A percentile compares a stretch with the other conserved stretches of the same genome.
phyloP scores from a whole-genome alignment of 2,113 vertebrate species.

The Oryzias melastigma region DNA sequence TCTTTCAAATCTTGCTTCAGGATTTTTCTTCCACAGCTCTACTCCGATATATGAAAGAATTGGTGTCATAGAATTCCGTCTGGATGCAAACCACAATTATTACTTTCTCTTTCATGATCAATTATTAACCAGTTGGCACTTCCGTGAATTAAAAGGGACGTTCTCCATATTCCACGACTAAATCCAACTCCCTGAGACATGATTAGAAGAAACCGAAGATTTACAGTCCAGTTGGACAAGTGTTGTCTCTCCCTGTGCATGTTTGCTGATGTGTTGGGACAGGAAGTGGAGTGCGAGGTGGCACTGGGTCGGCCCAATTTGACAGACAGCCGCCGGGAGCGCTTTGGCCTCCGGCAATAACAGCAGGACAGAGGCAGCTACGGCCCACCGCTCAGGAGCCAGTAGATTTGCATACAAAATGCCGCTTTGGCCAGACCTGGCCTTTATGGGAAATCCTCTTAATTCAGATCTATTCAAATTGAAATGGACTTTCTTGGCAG shows the following conservation, averaged over 20 bases:
- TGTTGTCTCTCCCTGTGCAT: neutral
- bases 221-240: neutral
- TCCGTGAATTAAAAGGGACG: too few species aligned
- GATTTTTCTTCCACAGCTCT: too few species aligned
- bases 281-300: conserved; percentile 21
- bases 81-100: too few species aligned
- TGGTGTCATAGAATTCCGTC: too few species aligned
- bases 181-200: neutral
- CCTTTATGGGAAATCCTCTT: conserved; percentile 78
- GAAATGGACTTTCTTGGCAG: conserved; percentile 79
- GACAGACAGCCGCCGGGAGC: conserved; percentile 56
- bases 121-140: too few species aligned
- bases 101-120: too few species aligned
- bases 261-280: conserved; percentile 13
- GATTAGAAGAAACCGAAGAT: conserved; percentile 1
- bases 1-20: too few species aligned
- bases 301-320: conserved; percentile 34
- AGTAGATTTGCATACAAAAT: conserved; percentile 76
- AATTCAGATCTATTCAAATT: conserved; percentile 79
- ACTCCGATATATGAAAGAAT: too few species aligned
- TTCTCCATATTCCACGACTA: too few species aligned
- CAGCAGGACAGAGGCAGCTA: conserved; percentile 59
- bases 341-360: conserved; percentile 51
- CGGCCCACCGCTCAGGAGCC: conserved; percentile 49
- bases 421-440: conserved; percentile 69